These are phyloP conservation scores for Falco naumanni DNA, from an alignment of 2,797 vertebrate genomes.

Conservation along the genomic window DNA sequence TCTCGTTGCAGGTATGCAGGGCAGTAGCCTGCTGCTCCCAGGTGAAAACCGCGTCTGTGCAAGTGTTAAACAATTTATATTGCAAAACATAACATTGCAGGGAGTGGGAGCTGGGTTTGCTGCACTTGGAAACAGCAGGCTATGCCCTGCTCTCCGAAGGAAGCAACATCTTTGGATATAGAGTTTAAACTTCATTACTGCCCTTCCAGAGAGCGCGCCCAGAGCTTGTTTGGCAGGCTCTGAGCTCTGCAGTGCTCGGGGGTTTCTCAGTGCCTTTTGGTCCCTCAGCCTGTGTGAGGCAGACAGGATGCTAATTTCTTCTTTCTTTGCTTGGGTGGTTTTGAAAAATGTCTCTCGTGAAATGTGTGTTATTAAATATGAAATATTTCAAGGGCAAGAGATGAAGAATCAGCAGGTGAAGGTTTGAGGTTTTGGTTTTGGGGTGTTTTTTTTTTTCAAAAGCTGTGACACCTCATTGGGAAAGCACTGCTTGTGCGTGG, in stretches of 20 bases:
- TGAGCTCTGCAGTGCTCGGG: fast-evolving
- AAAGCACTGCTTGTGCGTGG: neutral
- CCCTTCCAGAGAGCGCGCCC: neutral
- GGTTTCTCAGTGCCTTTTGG: neutral
- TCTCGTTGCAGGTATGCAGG: fast-evolving
- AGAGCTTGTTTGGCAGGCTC: neutral
- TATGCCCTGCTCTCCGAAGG: neutral
- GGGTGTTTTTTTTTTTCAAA: neutral
- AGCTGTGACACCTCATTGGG: neutral
- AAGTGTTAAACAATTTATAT: neutral
- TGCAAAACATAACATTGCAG: neutral
- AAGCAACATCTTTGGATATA: neutral
- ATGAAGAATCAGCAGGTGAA: neutral
- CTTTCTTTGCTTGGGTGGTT: neutral
- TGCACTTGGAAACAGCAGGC: neutral
- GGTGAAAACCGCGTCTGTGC: neutral
- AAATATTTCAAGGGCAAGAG: neutral
- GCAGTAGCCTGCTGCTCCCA: neutral
- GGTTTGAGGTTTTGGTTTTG: too few species aligned
- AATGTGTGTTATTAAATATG: neutral
- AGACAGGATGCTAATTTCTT: neutral
- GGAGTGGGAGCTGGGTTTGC: neutral
- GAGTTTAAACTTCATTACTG: neutral
- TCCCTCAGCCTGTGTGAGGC: neutral
- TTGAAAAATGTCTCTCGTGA: neutral